phyloP scores from a whole-genome alignment of 2,113 vertebrate species.

The Rhinichthys klamathensis region DNA sequence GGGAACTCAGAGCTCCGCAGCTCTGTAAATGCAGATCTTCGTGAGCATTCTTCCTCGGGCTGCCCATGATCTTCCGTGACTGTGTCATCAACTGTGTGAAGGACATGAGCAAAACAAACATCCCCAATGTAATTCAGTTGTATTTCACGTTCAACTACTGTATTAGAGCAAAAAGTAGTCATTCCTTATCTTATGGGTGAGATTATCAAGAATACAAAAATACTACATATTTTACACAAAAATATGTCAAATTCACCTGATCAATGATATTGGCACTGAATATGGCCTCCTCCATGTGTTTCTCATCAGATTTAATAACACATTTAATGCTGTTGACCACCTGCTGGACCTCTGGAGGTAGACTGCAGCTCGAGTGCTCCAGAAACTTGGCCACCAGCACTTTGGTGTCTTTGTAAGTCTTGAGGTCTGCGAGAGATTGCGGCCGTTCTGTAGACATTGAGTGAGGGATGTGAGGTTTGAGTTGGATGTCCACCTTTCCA shows the following conservation, averaged over 20 bases:
- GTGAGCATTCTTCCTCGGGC: slow-evolving; percentile 75
- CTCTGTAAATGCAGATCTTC: slow-evolving; percentile 90
- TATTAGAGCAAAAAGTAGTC: background rate
- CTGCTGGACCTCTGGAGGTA: slow-evolving; percentile 88
- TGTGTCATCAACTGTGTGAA: slow-evolving; percentile 80
- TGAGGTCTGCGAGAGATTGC: slow-evolving; percentile 87
- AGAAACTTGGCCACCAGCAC: slow-evolving; percentile 94
- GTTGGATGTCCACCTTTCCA: slow-evolving; percentile 71
- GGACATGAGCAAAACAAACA: background rate
- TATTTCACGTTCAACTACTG: background rate
- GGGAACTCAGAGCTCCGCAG: slow-evolving; percentile 87
- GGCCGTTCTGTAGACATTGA: slow-evolving; percentile 78
- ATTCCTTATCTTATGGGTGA: background rate
- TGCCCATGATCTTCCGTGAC: slow-evolving; percentile 69
- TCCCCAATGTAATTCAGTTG: background rate
- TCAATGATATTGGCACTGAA: slow-evolving; percentile 88
- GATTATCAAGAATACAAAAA: too few relatives aligned
- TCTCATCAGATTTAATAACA: slow-evolving; percentile 88
- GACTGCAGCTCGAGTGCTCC: slow-evolving; percentile 89
- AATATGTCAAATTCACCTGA: slow-evolving; percentile 76
- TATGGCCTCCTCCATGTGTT: slow-evolving; percentile 90
- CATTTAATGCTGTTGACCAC: slow-evolving; percentile 88
- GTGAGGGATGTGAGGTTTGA: slow-evolving; percentile 77
- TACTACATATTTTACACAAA: background rate
- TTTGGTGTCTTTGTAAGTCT: slow-evolving; percentile 90